Conservation (phyloP, 2,113 vertebrate species). For the Podarcis cretensis region DNA sequence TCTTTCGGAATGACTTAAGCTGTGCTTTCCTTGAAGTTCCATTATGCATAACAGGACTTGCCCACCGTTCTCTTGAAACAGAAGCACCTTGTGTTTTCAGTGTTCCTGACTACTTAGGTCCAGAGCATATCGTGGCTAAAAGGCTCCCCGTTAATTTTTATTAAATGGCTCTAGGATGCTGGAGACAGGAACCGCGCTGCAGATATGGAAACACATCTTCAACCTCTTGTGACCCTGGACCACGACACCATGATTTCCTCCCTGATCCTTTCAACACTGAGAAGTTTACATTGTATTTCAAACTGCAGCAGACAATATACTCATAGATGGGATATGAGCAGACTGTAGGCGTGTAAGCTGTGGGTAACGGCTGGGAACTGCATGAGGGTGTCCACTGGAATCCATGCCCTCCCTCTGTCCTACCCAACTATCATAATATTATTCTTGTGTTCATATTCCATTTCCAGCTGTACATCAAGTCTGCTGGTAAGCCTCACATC, state of each 20-base stretch:
- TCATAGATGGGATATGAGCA: neutral
- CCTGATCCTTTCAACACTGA: neutral
- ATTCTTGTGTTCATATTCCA: neutral
- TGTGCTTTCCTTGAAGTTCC: too few relatives aligned
- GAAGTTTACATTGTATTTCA: neutral
- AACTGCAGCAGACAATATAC: neutral
- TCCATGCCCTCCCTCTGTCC: neutral
- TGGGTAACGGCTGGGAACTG: neutral
- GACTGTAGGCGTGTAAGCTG: neutral
- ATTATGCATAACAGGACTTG: too few relatives aligned
- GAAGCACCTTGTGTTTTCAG: too few relatives aligned
- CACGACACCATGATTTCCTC: neutral
- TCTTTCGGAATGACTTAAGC: too few relatives aligned
- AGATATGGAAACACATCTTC: too few relatives aligned
- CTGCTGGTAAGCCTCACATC: neutral
- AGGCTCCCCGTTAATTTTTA: too few relatives aligned
- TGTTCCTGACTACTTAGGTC: too few relatives aligned
- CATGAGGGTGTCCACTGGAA: neutral
- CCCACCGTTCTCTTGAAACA: too few relatives aligned
- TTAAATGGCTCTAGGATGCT: too few relatives aligned
- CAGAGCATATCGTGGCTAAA: too few relatives aligned
- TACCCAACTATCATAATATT: neutral
- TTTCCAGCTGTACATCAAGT: neutral
- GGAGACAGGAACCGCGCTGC: too few relatives aligned
- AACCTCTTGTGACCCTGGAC: too few relatives aligned